Base-by-base conservation (phyloP, 2,888 invertebrate species). In the Petrolisthes manimaculis region DNA sequence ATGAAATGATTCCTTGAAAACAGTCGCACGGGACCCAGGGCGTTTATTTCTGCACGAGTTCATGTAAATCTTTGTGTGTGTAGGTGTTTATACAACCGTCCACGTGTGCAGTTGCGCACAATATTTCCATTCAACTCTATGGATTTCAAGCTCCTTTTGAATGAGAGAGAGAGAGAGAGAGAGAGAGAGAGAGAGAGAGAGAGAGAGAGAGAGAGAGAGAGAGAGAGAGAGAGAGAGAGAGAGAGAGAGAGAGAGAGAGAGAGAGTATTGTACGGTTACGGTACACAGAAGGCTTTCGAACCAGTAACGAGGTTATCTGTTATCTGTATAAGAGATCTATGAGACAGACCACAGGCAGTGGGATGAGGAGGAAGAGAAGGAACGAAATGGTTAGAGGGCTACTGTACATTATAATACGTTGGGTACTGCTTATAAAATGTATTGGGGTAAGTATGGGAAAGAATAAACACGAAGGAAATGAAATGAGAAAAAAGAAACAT, bases 361-460 rank as follows among this genome's bases (percentile, higher is more conserved):
- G 79, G 37, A 24, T n/a, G 77, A 79, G 79, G 51, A 14, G 37
- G 79, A 79, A 61, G 18, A 14, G 79, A 79, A n/a, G 37, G 79
- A 79, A 37, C 12, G 79, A 79, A 37, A 21, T 4, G 3, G 79
- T 37, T 24, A 51, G 79, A 79, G 77, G 21, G 77, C 14, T 14
- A 77, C n/a, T n/a, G 37, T 37, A 37, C 2, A 37, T 37, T 37
- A 37, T 37, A 2, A 37, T 37, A 37, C 37, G 37, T 37, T 37
- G 37, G 37, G 37, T 37, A 37, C 37, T 37, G 37, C 37, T 37
- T 37, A 37, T 37, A 37, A 37, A 37, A 37, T 37, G 37, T 37
- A 37, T 37, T 37, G 37, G 37, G 37, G 53, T 3, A 51, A 51
- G 53, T 12, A 37, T 24, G 79, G 37, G 79, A 51, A 51, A 51